Base-by-base conservation (phyloP, 2,113 vertebrate genomes). In the Pteropus alecto region DNA sequence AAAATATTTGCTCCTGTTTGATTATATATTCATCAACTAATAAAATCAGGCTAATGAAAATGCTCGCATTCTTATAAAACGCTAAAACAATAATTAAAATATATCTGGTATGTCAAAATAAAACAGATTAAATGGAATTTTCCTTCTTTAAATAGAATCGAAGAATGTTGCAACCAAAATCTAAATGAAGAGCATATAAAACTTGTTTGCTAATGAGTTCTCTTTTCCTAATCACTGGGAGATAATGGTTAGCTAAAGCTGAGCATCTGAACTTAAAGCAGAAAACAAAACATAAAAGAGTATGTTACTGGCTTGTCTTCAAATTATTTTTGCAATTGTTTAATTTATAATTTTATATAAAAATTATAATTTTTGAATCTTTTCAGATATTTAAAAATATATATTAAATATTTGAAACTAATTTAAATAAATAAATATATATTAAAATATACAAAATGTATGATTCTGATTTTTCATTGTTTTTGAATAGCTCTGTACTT, bases 11-110 rank as follows among this genome's bases (percentile, higher is more conserved):
- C 7, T 78, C 14, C 65, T 61, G 79, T 38, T 68, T 71, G 88
- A 90, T 38, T 85, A 68, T 58, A 79, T 76, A 5, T 41, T 95
- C 3, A 95, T 77, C 24, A 92, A 46, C 48, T 93, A 90, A 91
- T 73, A 94, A 94, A 95, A 38, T 19, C 6, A 93, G 5, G 6
- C 38, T 30, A 77, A 82, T 88, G 48, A 85, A 83, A 91, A 77
- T 18, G 94, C 16, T 58, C 54, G 3, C 35, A 26, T 67, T 82
- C 48, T 92, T 90, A 76, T 9, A 92, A 93, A 93, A 95, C 58
- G n/a, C 12, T 28, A 93, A 87, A 85, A 87, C 0, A 70, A 71
- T 21, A 46, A 82, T 43, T 86, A 87, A 94, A 91, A 84, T 67
- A 73, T 5, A 94, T 54, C 5, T 71, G 58, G 65, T 9, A 65